Base-by-base conservation (phyloP, 53 echinoderm and acorn worm genomes). In the Actinopyga echinites region DNA sequence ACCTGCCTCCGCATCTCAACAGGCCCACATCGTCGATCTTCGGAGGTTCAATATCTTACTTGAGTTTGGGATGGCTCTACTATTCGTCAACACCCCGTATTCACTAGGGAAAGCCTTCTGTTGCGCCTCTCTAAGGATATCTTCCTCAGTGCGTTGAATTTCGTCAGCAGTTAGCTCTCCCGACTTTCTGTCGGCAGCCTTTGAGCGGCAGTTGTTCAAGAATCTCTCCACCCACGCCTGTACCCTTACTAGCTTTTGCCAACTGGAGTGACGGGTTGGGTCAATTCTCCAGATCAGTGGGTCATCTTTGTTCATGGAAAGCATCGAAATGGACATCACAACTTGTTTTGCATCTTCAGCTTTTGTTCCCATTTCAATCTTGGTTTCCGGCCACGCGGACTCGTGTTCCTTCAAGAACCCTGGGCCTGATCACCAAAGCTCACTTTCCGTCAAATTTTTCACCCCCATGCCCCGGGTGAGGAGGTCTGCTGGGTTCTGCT, bases 11-110 rank as follows among this genome's bases (percentile, higher is more conserved):
- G 22, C 38, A 69, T 30, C 54, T 13, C 28, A 84, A 54, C 4
- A 84, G 24, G 26, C 53, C 57, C 20, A 52, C 84, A 29, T 45
- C 84, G 30, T 84, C 83, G 31, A 84, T 69, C 29, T 29, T 26
- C 28, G 84, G 84, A 83, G 43, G 1, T 12, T 42, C 22, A 30
- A 15, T 35, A 82, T 37, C 26, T 30, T 34, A 43, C 49, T 83
- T 20, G 20, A 36, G 35, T 20, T 45, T 19, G 65, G 36, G 12
- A 83, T 9, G 10, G 20, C 15, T 83, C 37, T 9, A 6, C 83
- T 45, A 56, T 83, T 35, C 11, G 2, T 52, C 59, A 83, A 3
- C 20, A 20, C 30, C 3, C 35, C 6, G 54, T 36, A 57, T 52
- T 66, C 65, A 28, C 65, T 26, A 17, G 3, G 33, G 30, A 66